Conservation (phyloP, 92 coral and sea anemone genomes). For the Epizoanthus rinbou region DNA sequence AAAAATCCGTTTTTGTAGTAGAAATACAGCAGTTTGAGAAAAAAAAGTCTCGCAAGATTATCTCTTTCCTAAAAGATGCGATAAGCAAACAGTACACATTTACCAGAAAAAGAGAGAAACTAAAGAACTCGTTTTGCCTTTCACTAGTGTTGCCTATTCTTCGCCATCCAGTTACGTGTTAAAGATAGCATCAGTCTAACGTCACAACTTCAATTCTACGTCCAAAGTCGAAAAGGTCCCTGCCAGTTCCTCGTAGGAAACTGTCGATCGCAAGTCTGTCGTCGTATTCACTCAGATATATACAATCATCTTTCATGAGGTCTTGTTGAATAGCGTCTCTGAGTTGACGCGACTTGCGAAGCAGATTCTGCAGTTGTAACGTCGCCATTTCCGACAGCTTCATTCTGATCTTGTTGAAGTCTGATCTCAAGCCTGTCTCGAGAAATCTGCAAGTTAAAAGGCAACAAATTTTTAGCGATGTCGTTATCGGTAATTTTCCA, state of each 20-base stretch:
- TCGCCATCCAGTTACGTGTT: not conserved
- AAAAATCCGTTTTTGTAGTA: not conserved
- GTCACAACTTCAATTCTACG: slow-evolving; percentile 93
- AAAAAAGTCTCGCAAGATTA: not conserved
- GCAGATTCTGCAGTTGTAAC: slow-evolving; percentile 84
- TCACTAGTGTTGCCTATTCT: not conserved
- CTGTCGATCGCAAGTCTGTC: slow-evolving; percentile 78
- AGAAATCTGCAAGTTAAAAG: slow-evolving; percentile 74
- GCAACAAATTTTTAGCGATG: not conserved
- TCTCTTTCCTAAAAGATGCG: not conserved
- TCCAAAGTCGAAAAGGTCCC: slow-evolving; percentile 75
- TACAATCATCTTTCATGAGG: slow-evolving; percentile 90
- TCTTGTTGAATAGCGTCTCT: slow-evolving; percentile 92
- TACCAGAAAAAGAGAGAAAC: not conserved
- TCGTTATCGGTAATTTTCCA: not conserved
- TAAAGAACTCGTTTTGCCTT: not conserved
- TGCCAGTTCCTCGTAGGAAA: slow-evolving; percentile 59
- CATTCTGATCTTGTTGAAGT: slow-evolving; percentile 96
- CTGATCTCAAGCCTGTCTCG: slow-evolving; percentile 95
- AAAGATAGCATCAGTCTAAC: slow-evolving; percentile 62
- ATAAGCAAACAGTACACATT: no score
- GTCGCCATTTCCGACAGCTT: slow-evolving; percentile 94
- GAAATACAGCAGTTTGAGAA: not conserved
- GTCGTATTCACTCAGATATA: slow-evolving; percentile 91
- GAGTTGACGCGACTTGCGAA: slow-evolving; percentile 92